Evolutionary conservation across 2,888 invertebrate genomes (phyloP).

Genomic region (Drosophila cracens): DNA sequence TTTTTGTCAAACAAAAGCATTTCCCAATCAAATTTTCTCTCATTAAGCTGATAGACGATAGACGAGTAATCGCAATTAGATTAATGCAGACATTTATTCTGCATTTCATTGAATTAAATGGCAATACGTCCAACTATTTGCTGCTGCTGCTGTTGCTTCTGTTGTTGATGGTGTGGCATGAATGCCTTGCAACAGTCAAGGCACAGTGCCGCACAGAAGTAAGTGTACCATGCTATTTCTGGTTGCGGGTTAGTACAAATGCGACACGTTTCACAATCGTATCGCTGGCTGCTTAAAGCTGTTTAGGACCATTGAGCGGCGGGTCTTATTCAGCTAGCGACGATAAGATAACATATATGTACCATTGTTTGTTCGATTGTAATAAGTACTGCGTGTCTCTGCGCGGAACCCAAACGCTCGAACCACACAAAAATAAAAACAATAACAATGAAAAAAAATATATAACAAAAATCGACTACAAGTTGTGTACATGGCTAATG

Average conservation of each 20-base stretch:
- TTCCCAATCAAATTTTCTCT: not conserved
- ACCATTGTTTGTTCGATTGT: slow-evolving; percentile 42
- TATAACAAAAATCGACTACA: slow-evolving; percentile 22
- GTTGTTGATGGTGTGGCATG: slow-evolving; percentile 24
- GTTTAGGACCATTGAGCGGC: slow-evolving; percentile 26
- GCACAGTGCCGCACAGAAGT: slow-evolving; percentile 36
- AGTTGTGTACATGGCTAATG: slow-evolving; percentile 48
- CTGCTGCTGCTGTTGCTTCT: slow-evolving; percentile 18
- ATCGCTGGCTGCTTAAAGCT: slow-evolving; percentile 18
- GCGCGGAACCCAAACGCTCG: not conserved
- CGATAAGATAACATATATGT: slow-evolving; percentile 58
- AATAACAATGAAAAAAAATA: not conserved
- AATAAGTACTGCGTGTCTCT: slow-evolving; percentile 21
- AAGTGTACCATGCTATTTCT: not conserved
- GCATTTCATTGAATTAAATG: not conserved
- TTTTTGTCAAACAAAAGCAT: not conserved
- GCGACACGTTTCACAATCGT: slow-evolving; percentile 68
- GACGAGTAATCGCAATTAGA: slow-evolving; percentile 8
- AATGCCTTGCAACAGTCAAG: slow-evolving; percentile 18
- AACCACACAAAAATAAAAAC: not conserved
- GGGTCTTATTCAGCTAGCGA: slow-evolving; percentile 31
- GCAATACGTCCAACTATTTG: not conserved
- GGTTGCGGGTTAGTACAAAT: not conserved
- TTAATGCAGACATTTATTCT: slow-evolving; percentile 5
- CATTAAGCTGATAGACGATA: not conserved